Conservation (phyloP, 2,888 invertebrate species). For the Zygaena filipendulae region DNA sequence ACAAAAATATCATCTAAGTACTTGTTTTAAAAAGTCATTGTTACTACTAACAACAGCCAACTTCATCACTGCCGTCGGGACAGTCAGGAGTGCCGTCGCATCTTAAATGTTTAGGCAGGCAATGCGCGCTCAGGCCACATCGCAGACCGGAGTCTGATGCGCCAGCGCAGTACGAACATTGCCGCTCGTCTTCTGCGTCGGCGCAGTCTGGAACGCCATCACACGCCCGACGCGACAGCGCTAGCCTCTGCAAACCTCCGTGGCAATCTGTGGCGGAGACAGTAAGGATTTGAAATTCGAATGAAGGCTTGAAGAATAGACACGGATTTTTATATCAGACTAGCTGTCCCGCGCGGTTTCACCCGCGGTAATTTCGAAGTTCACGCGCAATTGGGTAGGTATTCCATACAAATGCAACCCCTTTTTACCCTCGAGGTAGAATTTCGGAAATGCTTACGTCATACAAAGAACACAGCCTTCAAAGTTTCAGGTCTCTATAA, state of each 20-base stretch:
- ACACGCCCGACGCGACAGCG: slow-evolving; percentile 81
- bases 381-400: background rate
- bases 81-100: slow-evolving; percentile 89
- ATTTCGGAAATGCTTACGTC: too few relatives aligned
- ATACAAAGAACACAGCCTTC: too few relatives aligned
- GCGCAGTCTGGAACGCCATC: slow-evolving; percentile 90
- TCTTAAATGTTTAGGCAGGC: slow-evolving; percentile 75
- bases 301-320: background rate
- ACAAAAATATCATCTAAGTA: too few relatives aligned
- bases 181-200: slow-evolving; percentile 83
- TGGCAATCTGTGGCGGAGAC: slow-evolving; percentile 76
- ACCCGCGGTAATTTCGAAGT: too few relatives aligned
- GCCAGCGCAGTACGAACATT: slow-evolving; percentile 81
- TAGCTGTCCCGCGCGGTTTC: too few relatives aligned
- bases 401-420: slow-evolving; percentile 1
- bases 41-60: slow-evolving; percentile 84
- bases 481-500: too few relatives aligned
- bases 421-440: too few relatives aligned
- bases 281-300: background rate
- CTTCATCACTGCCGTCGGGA: slow-evolving; percentile 87
- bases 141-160: slow-evolving; percentile 73
- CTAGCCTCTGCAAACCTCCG: slow-evolving; percentile 77
- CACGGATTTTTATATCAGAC: too few relatives aligned
- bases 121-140: slow-evolving; percentile 82
- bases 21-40: too few relatives aligned